Percentiles rank a stretch among this genome's conserved stretches.
Evolutionary conservation across 2,113 vertebrate species (phyloP).

Genomic region (Solea senegalensis): DNA sequence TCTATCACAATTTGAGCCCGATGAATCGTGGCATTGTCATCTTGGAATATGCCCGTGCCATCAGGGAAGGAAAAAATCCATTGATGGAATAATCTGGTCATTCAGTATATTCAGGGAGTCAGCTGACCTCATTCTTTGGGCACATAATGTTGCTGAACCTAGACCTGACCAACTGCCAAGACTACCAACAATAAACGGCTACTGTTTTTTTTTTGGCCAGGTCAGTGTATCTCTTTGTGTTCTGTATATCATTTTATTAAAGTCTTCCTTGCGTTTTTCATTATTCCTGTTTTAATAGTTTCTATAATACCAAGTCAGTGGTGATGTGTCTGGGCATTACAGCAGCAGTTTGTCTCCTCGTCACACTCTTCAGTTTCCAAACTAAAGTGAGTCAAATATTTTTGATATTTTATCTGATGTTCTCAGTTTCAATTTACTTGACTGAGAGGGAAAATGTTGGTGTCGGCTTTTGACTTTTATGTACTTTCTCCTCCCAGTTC

Average conservation of each 20-base stretch:
- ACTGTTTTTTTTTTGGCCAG: too few species aligned
- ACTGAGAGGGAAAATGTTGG: neutral
- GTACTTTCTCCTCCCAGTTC: constrained; percentile 74
- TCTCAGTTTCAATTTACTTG: neutral
- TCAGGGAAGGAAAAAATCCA: too few species aligned
- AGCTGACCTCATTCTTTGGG: too few species aligned
- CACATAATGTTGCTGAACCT: too few species aligned
- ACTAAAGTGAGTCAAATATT: constrained; percentile 84
- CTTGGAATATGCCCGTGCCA: too few species aligned
- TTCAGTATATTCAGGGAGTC: too few species aligned
- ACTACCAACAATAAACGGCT: too few species aligned
- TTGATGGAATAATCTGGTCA: too few species aligned
- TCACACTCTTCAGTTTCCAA: constrained; percentile 94
- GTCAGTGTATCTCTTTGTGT: neutral
- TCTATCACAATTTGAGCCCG: too few species aligned
- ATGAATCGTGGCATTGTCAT: too few species aligned
- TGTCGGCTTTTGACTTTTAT: constrained; percentile 3
- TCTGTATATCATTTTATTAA: neutral
- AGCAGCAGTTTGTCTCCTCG: constrained; percentile 88
- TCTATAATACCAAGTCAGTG: constrained; percentile 93
- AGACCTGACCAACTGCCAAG: too few species aligned
- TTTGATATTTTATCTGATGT: neutral
- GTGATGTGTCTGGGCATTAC: constrained; percentile 93
- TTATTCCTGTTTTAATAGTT: constrained; percentile 76
- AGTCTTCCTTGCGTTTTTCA: neutral